phyloP scores from a whole-genome alignment of 2,113 vertebrate species.

The Cepphus grylle region DNA sequence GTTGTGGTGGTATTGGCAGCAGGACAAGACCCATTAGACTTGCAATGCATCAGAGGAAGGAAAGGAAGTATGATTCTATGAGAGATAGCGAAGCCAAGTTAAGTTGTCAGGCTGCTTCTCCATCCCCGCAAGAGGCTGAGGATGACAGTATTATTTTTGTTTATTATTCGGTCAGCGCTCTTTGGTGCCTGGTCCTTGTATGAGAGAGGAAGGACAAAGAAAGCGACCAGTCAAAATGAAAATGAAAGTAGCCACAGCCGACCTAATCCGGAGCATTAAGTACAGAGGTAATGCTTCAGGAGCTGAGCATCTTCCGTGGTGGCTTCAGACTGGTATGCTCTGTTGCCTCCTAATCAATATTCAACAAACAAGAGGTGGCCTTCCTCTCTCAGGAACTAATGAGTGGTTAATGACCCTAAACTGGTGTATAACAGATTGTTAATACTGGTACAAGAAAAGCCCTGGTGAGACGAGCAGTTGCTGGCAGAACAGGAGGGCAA shows the following conservation, averaged over 20 bases:
- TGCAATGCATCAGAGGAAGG: slow-evolving; percentile 30
- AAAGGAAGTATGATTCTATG: slow-evolving; percentile 5
- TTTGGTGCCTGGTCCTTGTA: not conserved
- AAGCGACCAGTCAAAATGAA: not conserved
- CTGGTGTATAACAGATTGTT: slow-evolving; percentile 32
- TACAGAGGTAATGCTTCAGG: not conserved
- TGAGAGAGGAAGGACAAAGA: not conserved
- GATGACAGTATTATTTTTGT: not conserved
- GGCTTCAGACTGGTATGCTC: not conserved
- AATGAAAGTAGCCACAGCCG: not conserved
- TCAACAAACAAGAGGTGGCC: slow-evolving; percentile 16
- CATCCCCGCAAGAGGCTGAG: not conserved
- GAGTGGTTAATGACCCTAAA: slow-evolving; percentile 14
- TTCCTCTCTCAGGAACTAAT: slow-evolving; percentile 9
- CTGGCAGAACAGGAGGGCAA: slow-evolving; percentile 6
- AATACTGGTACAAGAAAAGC: not conserved
- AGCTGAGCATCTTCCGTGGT: not conserved
- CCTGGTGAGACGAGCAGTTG: not conserved
- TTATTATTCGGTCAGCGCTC: not conserved
- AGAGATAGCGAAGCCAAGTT: slow-evolving; percentile 37
- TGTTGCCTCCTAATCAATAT: slow-evolving; percentile 32
- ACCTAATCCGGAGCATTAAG: not conserved
- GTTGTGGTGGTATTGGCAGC: slow-evolving; percentile 30
- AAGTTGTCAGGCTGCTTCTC: slow-evolving; percentile 34
- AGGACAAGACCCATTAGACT: slow-evolving; percentile 34